Base-by-base conservation (phyloP, 2,113 vertebrate genomes). In the Ophthalmotilapia sp. region DNA sequence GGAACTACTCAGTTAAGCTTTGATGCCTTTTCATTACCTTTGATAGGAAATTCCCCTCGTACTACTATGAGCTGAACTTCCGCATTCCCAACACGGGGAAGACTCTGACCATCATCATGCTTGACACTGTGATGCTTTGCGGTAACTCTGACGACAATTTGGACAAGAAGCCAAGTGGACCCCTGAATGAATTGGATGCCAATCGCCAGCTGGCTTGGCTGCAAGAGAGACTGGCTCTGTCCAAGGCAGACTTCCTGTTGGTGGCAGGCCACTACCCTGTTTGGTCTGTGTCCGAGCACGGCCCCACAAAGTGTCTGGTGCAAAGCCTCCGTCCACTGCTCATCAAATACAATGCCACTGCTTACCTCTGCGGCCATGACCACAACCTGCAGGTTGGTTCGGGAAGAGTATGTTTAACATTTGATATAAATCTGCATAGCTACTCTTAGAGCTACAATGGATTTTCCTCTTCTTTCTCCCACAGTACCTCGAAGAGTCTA, bases 241-340 rank as follows among this genome's bases (percentile, higher is more conserved):
- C 97, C 53, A 96, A 93, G 62, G 97, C 98, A 0, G 96, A 97
- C 89, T 98, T 97, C 31, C 92, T 99, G 82, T 85, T 98, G 92
- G 96, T 99, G 90, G 97, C 97, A 0, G 98, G 98, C 1, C 98
- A 99, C 94, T 98, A 98, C 92, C 98, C 98, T 0, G 96, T 99
- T 80, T 99, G 98, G 98, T 99, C 98, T 0, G 96, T 98, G 56
- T 98, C 97, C 0, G 97, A 97, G 82, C 98, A 99, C 0, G 98
- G 98, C 2, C 97, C 98, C 82, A 98, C 98, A 0, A 83, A 90
- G 40, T 99, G 98, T 83, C 95, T 99, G n/a, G 84, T 98, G 73
- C 92, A 92, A 40, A 90, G 89, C 0, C 88, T 99, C 23, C 95
- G 92, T 2, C 98, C 98, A 0, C 93, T 99, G 83, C 95, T 99